Conservation (phyloP, 2,113 vertebrate species). For the Atractosteus spatula region DNA sequence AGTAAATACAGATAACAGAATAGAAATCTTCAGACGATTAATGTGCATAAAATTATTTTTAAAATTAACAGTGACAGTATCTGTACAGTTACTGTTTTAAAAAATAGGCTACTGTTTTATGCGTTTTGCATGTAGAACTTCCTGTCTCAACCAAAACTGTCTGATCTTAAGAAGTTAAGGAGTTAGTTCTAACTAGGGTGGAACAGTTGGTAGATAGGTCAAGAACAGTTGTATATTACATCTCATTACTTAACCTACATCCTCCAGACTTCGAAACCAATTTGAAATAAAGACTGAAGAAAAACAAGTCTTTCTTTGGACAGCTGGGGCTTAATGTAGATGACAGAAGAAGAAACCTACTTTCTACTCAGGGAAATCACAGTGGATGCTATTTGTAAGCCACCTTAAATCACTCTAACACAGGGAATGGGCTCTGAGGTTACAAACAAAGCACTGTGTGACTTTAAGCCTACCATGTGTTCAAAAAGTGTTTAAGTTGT, state of each 20-base stretch:
- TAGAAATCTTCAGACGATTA: not conserved
- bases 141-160: too few species aligned
- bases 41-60: too few species aligned
- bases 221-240: too few species aligned
- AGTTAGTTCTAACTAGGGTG: too few species aligned
- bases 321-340: not conserved
- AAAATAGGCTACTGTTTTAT: too few species aligned
- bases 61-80: too few species aligned
- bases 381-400: not conserved
- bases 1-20: not conserved
- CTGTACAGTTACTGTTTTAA: too few species aligned
- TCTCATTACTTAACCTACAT: not conserved
- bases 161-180: too few species aligned
- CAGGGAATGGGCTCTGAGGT: not conserved
- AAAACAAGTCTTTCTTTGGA: not conserved
- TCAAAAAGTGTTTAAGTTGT: not conserved
- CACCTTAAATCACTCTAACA: not conserved
- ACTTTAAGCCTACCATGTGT: not conserved
- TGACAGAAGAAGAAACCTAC: not conserved
- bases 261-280: not conserved
- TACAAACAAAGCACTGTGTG: not conserved
- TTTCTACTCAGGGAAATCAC: not conserved
- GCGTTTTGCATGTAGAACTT: too few species aligned
- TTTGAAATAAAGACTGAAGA: not conserved
- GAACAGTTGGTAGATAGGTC: too few species aligned